These are phyloP conservation scores for Planococcus citri DNA, from an alignment of 1,140 invertebrate species.

Conservation along the genomic window DNA sequence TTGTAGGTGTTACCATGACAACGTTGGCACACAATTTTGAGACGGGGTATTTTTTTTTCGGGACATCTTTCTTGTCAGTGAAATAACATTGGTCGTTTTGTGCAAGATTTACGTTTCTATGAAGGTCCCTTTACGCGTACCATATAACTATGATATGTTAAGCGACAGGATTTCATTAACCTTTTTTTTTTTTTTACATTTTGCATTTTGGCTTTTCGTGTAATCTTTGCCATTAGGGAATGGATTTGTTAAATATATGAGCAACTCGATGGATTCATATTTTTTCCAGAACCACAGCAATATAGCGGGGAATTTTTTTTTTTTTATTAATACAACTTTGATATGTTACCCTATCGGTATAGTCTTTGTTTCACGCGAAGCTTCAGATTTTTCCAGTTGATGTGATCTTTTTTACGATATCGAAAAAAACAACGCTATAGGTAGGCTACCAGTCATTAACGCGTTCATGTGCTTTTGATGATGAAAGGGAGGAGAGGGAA, in stretches of 20 bases:
- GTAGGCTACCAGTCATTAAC: too few species aligned
- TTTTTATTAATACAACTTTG: too few species aligned
- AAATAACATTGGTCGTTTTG: constrained; percentile 7
- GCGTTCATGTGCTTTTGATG: too few species aligned
- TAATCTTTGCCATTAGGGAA: background rate
- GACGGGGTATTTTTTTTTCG: background rate
- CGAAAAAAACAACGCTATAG: too few species aligned
- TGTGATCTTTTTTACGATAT: too few species aligned
- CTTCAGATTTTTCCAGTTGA: too few species aligned
- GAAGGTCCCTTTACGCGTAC: background rate
- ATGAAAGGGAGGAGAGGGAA: too few species aligned
- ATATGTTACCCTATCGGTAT: too few species aligned
- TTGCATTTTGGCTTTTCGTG: background rate
- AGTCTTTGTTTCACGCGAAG: too few species aligned
- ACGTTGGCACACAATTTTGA: background rate
- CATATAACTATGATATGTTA: constrained; percentile 8
- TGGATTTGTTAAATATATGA: background rate
- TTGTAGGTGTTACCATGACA: background rate
- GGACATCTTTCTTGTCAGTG: constrained; percentile 1
- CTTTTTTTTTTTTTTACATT: background rate
- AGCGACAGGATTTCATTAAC: constrained; percentile 6
- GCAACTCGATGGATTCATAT: too few species aligned
- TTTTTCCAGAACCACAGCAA: too few species aligned
- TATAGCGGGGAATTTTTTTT: too few species aligned
- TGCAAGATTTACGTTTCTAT: background rate